A percentile compares a stretch with the other conserved stretches of the same genome.
phyloP scores from a whole-genome alignment of 2,797 vertebrate species.

The Tarsius wallacei region DNA sequence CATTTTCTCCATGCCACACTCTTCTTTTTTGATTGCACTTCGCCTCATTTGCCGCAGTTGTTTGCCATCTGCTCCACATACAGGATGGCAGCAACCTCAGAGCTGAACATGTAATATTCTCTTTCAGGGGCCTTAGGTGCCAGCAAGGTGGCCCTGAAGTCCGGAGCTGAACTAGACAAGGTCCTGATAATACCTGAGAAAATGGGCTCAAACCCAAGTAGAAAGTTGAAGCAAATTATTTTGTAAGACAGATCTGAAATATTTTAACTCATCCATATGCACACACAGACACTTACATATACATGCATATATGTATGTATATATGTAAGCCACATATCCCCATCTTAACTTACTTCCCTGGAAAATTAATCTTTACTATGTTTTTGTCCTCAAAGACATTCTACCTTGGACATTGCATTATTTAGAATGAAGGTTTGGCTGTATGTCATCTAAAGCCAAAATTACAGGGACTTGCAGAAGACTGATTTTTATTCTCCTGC shows the following conservation, averaged over 20 bases:
- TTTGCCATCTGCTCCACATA: neutral
- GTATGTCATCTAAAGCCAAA: slow-evolving; percentile 3
- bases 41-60: neutral
- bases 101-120: neutral
- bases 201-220: neutral
- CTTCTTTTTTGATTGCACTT: neutral
- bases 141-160: neutral
- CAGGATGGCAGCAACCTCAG: neutral
- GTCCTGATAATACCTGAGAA: neutral
- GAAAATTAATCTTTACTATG: neutral
- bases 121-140: neutral
- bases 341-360: slow-evolving; percentile 36
- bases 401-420: neutral
- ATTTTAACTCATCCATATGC: neutral
- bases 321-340: neutral
- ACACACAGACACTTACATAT: neutral
- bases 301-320: neutral
- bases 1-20: neutral
- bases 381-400: slow-evolving; percentile 40
- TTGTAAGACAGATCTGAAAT: neutral
- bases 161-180: neutral
- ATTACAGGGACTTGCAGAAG: neutral
- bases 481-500: slow-evolving; percentile 26
- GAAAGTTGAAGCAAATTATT: slow-evolving; percentile 2
- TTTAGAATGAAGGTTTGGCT: slow-evolving; percentile 16